phyloP scores from a whole-genome alignment of 2,797 vertebrate genomes.

The Chelon labrosus region DNA sequence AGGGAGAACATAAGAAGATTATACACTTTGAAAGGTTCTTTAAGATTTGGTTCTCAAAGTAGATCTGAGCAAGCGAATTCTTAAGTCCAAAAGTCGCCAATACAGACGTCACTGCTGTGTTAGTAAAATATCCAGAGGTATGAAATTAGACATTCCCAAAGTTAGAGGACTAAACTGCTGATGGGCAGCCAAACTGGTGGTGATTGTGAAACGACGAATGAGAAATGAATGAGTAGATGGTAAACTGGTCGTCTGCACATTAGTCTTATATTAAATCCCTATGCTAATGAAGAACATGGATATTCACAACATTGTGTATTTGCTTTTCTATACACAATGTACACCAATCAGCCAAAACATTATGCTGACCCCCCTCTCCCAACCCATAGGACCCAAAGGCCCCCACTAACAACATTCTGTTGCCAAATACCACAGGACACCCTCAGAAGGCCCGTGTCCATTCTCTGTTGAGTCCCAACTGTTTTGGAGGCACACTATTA shows the following conservation, averaged over 20 bases:
- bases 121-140: conserved; percentile 44
- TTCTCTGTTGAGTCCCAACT: too few relatives aligned
- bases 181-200: not conserved
- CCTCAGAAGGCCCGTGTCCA: too few relatives aligned
- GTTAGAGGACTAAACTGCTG: conserved; percentile 23
- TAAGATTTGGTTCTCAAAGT: conserved; percentile 50
- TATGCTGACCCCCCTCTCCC: too few relatives aligned
- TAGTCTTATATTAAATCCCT: too few relatives aligned
- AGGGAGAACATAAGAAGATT: conserved; percentile 71
- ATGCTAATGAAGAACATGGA: not conserved
- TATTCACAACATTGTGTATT: not conserved
- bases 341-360: too few relatives aligned
- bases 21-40: conserved; percentile 52
- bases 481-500: too few relatives aligned
- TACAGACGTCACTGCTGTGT: conserved; percentile 28
- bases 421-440: too few relatives aligned
- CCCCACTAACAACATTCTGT: too few relatives aligned
- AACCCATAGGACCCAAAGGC: too few relatives aligned
- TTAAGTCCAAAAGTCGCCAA: conserved; percentile 46
- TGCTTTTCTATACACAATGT: not conserved
- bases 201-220: too few relatives aligned
- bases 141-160: conserved; percentile 19
- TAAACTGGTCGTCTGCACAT: not conserved
- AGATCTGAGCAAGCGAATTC: conserved; percentile 42
- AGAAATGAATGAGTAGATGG: not conserved